phyloP scores from a whole-genome alignment of 2,888 invertebrate genomes.

The Geotrupes spiniger region DNA sequence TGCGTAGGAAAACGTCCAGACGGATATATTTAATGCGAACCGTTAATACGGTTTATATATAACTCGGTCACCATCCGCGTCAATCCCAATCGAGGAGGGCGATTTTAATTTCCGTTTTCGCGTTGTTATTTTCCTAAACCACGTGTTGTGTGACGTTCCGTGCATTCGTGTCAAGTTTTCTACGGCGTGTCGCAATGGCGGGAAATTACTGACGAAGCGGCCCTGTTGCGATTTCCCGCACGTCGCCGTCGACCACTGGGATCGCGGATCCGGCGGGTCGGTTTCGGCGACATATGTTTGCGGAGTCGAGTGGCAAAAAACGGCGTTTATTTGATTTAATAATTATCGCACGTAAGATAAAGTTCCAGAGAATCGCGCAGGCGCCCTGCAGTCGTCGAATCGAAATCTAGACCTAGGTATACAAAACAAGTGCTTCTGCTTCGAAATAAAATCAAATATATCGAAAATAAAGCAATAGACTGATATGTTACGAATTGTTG shows the following conservation, averaged over 20 bases:
- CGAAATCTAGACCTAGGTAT: conserved; percentile 43
- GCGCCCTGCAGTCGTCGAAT: conserved; percentile 28
- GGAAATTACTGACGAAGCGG: neutral
- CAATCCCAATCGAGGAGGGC: too few relatives aligned
- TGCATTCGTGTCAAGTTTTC: neutral
- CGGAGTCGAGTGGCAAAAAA: neutral
- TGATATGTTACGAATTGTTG: conserved; percentile 25
- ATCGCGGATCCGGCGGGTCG: neutral
- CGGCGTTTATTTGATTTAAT: conserved; percentile 1
- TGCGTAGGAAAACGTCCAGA: neutral
- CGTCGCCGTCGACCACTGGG: neutral
- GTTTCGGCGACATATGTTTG: conserved; percentile 1
- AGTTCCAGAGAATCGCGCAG: conserved; percentile 31
- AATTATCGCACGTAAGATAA: conserved; percentile 12
- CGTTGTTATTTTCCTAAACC: too few relatives aligned
- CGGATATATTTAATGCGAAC: neutral
- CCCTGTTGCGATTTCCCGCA: neutral
- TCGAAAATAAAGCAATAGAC: conserved; percentile 25
- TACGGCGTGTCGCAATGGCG: conserved; percentile 1
- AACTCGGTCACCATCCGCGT: too few relatives aligned
- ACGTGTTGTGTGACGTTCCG: too few relatives aligned
- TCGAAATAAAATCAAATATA: conserved; percentile 32
- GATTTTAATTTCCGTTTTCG: too few relatives aligned
- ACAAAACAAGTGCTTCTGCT: conserved; percentile 47
- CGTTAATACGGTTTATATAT: too few relatives aligned